These are phyloP conservation scores for Eristalis intricaria DNA, from an alignment of 2,888 invertebrate genomes.

Conservation along the genomic window DNA sequence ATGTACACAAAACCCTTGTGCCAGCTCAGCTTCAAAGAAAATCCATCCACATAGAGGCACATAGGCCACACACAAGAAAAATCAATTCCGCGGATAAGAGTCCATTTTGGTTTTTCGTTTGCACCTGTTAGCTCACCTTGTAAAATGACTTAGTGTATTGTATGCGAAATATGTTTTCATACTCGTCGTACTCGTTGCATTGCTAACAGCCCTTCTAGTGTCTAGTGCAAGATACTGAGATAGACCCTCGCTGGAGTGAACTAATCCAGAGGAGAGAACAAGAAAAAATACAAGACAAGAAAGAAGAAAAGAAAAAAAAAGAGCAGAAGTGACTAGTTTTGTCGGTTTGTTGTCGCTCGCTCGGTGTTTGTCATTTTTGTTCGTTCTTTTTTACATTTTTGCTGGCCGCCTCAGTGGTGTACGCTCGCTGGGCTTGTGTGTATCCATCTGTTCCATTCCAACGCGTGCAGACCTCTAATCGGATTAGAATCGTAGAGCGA, in stretches of 20 bases:
- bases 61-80: constrained; percentile 51
- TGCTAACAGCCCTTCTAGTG: constrained; percentile 9
- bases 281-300: constrained; percentile 2
- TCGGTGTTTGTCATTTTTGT: constrained; percentile 46
- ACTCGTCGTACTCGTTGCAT: constrained; percentile 31
- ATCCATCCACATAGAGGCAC: constrained; percentile 9
- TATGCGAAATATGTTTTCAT: constrained; percentile 44
- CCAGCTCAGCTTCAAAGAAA: constrained; percentile 31
- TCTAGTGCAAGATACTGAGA: background rate
- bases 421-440: constrained; percentile 5
- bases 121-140: constrained; percentile 70
- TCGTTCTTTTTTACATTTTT: constrained; percentile 44
- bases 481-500: constrained; percentile 65
- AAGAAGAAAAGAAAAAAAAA: background rate
- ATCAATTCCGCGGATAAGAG: constrained; percentile 63
- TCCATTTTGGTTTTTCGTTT: constrained; percentile 67
- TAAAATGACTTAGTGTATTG: constrained; percentile 44
- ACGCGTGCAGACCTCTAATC: constrained; percentile 62
- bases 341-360: constrained; percentile 8
- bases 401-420: constrained; percentile 14
- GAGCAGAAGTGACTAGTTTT: constrained; percentile 33
- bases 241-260: background rate
- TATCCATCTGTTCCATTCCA: constrained; percentile 69
- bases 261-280: constrained; percentile 37
- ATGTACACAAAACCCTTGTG: constrained; percentile 52